Percentiles rank a stretch among this genome's conserved stretches.
phyloP scores from a whole-genome alignment of 2,797 vertebrate genomes.

The Champsocephalus gunnari region DNA sequence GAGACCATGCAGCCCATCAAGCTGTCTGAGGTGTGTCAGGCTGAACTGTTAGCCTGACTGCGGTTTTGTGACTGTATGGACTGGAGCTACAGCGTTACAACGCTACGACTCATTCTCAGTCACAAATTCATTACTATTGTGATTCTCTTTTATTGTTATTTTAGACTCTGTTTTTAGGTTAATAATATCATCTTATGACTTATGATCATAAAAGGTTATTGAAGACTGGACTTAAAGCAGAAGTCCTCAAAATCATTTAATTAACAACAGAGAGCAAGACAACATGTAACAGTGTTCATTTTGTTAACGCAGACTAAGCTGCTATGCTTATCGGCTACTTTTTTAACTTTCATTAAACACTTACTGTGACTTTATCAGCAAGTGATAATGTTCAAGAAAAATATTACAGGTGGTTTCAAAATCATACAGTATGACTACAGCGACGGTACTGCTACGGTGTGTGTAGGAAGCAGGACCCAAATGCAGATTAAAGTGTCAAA shows the following conservation, averaged over 20 bases:
- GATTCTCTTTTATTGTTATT: not conserved
- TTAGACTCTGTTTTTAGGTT: not conserved
- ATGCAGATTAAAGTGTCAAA: too few species aligned
- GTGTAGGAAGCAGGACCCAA: too few species aligned
- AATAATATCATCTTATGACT: not conserved
- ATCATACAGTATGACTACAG: too few species aligned
- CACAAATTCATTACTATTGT: constrained; percentile 22
- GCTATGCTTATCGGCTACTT: too few species aligned
- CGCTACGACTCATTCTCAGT: constrained; percentile 25
- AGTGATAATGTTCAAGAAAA: too few species aligned
- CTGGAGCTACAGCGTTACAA: constrained; percentile 31
- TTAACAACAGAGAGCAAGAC: not conserved
- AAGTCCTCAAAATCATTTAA: not conserved
- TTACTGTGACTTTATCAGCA: too few species aligned
- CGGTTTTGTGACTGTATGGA: constrained; percentile 21
- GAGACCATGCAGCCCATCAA: constrained; percentile 50
- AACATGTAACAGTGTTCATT: too few species aligned
- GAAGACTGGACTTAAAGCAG: not conserved
- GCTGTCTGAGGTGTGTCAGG: constrained; percentile 62
- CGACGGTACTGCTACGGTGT: too few species aligned
- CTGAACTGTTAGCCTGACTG: constrained; percentile 30
- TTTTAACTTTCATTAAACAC: too few species aligned
- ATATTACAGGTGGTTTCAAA: too few species aligned
- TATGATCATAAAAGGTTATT: not conserved
- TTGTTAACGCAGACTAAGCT: too few species aligned